Evolutionary conservation across 2,888 invertebrate genomes (phyloP).

Genomic region (Allophyes oxyacanthae): DNA sequence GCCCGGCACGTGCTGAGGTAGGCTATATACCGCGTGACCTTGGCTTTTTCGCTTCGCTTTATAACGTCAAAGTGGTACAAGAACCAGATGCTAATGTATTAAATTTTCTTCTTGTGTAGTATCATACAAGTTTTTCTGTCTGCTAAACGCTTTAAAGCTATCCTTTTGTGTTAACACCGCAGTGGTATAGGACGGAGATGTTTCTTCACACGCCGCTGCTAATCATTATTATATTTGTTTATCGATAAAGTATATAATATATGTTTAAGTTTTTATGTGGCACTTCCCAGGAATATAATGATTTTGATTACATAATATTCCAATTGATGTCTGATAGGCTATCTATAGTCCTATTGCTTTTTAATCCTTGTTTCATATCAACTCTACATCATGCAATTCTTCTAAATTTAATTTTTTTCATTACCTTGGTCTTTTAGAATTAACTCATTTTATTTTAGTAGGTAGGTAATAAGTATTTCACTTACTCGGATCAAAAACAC

Average conservation of each 20-base stretch:
- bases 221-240: constrained; percentile 46
- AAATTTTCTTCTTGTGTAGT: constrained; percentile 34
- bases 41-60: constrained; percentile 67
- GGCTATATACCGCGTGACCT: constrained; percentile 68
- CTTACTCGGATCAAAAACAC: too few species aligned
- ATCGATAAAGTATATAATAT: constrained; percentile 31
- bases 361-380: background rate
- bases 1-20: constrained; percentile 82
- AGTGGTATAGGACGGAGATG: constrained; percentile 35
- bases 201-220: constrained; percentile 45
- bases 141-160: constrained; percentile 42
- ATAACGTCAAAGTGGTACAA: constrained; percentile 55
- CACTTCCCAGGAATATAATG: constrained; percentile 16
- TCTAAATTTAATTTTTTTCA: too few species aligned
- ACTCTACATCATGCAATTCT: background rate
- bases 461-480: too few species aligned
- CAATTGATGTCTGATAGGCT: constrained; percentile 5
- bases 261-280: constrained; percentile 29
- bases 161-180: constrained; percentile 49
- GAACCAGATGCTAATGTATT: constrained; percentile 46
- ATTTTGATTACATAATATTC: constrained; percentile 32
- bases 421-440: too few species aligned
- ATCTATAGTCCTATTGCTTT: background rate
- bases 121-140: constrained; percentile 29
- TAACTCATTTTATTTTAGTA: too few species aligned